A percentile compares a stretch with the other conserved stretches of the same genome.
Conservation (phyloP, 2,113 vertebrate genomes). For the Thryonomys swinderianus region DNA sequence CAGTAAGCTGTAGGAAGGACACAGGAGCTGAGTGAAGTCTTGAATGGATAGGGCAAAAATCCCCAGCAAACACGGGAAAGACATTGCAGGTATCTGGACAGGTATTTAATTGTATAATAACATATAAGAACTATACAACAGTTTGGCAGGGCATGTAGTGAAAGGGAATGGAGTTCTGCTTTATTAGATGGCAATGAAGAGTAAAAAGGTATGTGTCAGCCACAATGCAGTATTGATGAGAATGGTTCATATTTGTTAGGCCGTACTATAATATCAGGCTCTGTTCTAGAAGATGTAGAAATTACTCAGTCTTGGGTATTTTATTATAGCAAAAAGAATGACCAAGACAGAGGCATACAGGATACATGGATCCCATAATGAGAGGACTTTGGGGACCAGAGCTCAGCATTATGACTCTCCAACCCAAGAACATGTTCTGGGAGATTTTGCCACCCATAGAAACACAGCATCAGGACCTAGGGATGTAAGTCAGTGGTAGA, state of each 20-base stretch:
- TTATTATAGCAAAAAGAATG: not conserved
- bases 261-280: not conserved
- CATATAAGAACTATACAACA: not conserved
- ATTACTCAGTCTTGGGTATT: not conserved
- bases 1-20: not conserved
- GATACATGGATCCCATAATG: not conserved
- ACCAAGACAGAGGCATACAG: not conserved
- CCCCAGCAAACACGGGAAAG: not conserved
- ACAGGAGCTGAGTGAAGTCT: not conserved
- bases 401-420: not conserved
- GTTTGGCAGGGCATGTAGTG: slow-evolving; percentile 6
- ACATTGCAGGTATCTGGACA: not conserved
- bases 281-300: not conserved
- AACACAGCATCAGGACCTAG: not conserved
- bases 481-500: not conserved
- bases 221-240: not conserved
- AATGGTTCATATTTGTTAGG: slow-evolving; percentile 18
- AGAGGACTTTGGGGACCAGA: not conserved
- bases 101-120: not conserved
- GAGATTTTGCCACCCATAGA: slow-evolving; percentile 28
- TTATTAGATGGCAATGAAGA: not conserved
- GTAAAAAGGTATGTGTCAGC: not conserved
- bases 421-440: not conserved
- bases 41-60: not conserved
- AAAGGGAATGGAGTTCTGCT: not conserved